Percentiles rank a stretch among this genome's conserved stretches.
phyloP scores from a whole-genome alignment of 2,888 invertebrate species.

The Exocentrus adspersus region DNA sequence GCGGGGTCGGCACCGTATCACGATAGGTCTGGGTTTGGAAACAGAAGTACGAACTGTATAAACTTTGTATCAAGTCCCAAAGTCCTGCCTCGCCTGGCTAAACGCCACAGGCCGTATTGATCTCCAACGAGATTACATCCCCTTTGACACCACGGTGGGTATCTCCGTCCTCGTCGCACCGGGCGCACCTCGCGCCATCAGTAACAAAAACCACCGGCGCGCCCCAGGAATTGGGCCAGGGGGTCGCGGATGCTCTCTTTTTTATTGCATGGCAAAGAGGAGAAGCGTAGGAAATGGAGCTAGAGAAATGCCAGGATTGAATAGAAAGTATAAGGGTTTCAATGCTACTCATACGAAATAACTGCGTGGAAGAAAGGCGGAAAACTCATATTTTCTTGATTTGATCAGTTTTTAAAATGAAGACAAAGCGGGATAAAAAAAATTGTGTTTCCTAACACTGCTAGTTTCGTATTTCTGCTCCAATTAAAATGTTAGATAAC shows the following conservation, averaged over 20 bases:
- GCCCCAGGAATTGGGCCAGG: constrained; percentile 2
- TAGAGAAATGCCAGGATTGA: no score
- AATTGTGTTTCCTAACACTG: no score
- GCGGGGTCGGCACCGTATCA: constrained; percentile 14
- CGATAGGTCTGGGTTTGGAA: constrained; percentile 28
- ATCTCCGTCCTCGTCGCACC: constrained; percentile 52
- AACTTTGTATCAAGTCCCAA: constrained; percentile 60
- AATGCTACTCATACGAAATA: no score
- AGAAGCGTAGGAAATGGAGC: not conserved
- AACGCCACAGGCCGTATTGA: constrained; percentile 64
- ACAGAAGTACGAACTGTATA: constrained; percentile 42
- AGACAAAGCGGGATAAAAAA: no score
- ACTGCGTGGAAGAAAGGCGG: no score
- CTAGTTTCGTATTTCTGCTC: no score
- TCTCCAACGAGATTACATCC: constrained; percentile 60
- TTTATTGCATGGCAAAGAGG: no score
- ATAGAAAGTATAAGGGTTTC: no score
- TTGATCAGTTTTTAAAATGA: no score
- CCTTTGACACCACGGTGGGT: constrained; percentile 59
- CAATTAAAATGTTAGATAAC: no score
- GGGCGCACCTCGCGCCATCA: constrained; percentile 23
- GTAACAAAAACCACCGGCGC: constrained; percentile 16
- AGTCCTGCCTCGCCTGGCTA: constrained; percentile 59
- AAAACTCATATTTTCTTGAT: no score
- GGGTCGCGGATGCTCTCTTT: constrained; percentile 31